phyloP scores from a whole-genome alignment of 2,797 vertebrate genomes.

The Anguilla obscura region DNA sequence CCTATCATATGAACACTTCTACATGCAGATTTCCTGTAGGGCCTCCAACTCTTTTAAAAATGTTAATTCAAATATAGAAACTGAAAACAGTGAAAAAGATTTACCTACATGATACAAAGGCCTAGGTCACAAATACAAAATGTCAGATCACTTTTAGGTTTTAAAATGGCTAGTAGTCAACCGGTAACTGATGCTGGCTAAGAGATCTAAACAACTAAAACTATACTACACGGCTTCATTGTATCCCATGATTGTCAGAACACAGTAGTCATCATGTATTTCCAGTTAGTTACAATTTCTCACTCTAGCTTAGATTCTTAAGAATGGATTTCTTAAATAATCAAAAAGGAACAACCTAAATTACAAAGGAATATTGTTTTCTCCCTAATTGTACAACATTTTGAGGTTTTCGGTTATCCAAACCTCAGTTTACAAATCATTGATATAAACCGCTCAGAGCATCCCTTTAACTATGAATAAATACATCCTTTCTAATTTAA shows the following conservation, averaged over 20 bases:
- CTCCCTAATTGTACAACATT: background rate
- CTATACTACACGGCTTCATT: background rate
- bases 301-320: background rate
- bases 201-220: background rate
- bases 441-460: background rate
- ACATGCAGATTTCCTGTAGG: conserved; percentile 3
- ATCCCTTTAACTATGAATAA: background rate
- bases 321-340: background rate
- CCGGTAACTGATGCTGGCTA: background rate
- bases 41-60: background rate
- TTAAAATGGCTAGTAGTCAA: background rate
- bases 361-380: background rate
- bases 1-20: background rate
- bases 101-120: background rate
- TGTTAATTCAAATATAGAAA: background rate
- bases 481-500: background rate
- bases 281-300: background rate
- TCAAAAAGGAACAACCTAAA: background rate
- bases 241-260: conserved; percentile 23
- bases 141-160: background rate
- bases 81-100: background rate
- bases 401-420: background rate
- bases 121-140: background rate
- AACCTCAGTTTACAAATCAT: background rate
- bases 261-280: background rate